Percentiles rank a stretch among this genome's conserved stretches.
Evolutionary conservation across 2,888 invertebrate genomes (phyloP).

Genomic region (Eremobia ochroleuca): DNA sequence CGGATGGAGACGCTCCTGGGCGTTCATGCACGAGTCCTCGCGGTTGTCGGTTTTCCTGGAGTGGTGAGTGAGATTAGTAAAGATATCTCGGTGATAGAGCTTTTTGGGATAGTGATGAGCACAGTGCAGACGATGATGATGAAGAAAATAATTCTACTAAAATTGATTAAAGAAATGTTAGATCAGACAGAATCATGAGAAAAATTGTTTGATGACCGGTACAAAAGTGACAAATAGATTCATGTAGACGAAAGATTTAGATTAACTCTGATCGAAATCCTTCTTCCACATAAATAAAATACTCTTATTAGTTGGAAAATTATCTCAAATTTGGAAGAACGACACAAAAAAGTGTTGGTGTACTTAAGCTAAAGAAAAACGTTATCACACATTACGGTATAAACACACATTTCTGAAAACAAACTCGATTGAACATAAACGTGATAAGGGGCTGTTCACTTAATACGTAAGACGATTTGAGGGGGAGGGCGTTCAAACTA

Average conservation of each 20-base stretch:
- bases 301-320: background rate
- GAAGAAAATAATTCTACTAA: background rate
- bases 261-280: background rate
- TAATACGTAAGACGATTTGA: too few relatives aligned
- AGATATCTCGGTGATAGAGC: background rate
- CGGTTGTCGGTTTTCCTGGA: conserved; percentile 96
- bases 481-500: too few relatives aligned
- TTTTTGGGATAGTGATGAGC: background rate
- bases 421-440: too few relatives aligned
- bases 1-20: conserved; percentile 97
- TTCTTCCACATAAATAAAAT: background rate
- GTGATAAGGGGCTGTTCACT: too few relatives aligned
- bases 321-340: background rate
- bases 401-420: background rate
- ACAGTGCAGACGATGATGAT: background rate
- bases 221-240: background rate
- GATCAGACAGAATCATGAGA: background rate
- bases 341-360: background rate
- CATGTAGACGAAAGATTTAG: background rate
- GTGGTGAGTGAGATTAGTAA: conserved; percentile 23
- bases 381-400: background rate
- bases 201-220: background rate
- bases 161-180: background rate
- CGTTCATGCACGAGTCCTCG: conserved; percentile 96
- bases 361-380: background rate